Evolutionary conservation across 1,140 invertebrate genomes (phyloP).

Genomic region (Hirudo medicinalis): DNA sequence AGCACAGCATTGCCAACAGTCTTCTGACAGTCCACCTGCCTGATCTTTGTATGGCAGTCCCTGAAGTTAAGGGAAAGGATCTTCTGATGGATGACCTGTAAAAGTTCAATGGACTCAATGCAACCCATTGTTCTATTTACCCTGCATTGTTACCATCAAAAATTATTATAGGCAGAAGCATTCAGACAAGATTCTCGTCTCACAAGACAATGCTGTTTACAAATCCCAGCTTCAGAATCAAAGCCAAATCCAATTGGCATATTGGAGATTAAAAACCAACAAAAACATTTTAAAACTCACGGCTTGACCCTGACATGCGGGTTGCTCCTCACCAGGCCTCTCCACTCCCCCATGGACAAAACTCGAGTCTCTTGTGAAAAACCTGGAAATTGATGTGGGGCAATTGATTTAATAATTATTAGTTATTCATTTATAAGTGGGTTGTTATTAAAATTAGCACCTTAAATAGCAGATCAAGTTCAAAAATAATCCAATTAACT

Average conservation of each 20-base stretch:
- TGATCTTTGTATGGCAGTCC: conserved; percentile 92
- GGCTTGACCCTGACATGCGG: conserved; percentile 69
- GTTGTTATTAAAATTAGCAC: no score
- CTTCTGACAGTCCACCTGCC: conserved; percentile 74
- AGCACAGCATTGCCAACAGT: conserved; percentile 87
- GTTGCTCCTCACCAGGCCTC: conserved; percentile 60
- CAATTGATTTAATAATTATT: neutral
- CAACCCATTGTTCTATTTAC: neutral
- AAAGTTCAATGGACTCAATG: conserved; percentile 2
- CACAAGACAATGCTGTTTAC: no score
- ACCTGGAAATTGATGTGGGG: conserved; percentile 51
- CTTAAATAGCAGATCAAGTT: no score
- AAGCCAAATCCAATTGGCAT: no score
- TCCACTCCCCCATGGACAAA: conserved; percentile 86
- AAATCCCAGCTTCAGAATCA: no score
- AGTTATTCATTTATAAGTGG: no score
- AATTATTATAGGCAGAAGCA: no score
- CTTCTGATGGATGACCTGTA: conserved; percentile 79
- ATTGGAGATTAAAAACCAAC: neutral
- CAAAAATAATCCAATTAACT: no score
- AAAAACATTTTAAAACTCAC: conserved; percentile 21
- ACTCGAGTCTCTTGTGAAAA: conserved; percentile 85
- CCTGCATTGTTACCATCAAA: no score
- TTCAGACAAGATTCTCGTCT: no score
- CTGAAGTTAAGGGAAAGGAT: conserved; percentile 87